Evolutionary conservation across 2,797 vertebrate species (phyloP), one percentile per base, ranked within the genome.

Genomic region (Rhinophrynus dorsalis): DNA sequence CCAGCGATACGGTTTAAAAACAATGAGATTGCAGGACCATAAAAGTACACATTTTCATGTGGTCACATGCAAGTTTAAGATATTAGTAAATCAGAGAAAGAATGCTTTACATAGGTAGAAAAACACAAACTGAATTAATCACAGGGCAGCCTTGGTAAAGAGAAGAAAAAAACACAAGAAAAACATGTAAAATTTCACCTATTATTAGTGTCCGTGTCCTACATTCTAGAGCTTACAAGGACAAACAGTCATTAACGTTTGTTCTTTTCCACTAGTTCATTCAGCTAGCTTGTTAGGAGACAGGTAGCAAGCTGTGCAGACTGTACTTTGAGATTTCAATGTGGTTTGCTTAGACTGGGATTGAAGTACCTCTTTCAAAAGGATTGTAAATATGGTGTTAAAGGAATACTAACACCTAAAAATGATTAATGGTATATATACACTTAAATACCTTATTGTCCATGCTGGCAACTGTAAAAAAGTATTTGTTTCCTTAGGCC

Each of bases 31-130:
- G 85, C 79, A 82, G 82, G 45, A 78, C 78, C 81, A 83, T 89
- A 86, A 90, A 89, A 87, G 84, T 51, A 78, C 82, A 82, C 82
- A 87, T 86, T 88, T 86, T 87, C 78, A 79, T 87, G 86, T 85
- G 81, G 81, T 89, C 88, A 86, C 83, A 88, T 87, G 83, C 77
- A 78, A 74, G 76, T 86, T 81, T 81, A 83, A 85, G 84, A 79
- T 81, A 80, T 76, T 75, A 83, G 75, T 76, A 79, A 81, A 79
- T 83, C 81, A 82, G 79, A 81, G 82, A 84, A 68, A 79, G 82
- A 85, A 82, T 79, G 75, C 70, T 88, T 86, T 83, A 79, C 76
- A 74, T 75, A 74, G 84, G 78, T 77, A 79, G 67, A 67, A 74
- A 77, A 78, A 79, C 81, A 78, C 78, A 80, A 64, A 50, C 78